Base-by-base conservation (phyloP, 2,888 invertebrate species). In the Lathronympha strigana region DNA sequence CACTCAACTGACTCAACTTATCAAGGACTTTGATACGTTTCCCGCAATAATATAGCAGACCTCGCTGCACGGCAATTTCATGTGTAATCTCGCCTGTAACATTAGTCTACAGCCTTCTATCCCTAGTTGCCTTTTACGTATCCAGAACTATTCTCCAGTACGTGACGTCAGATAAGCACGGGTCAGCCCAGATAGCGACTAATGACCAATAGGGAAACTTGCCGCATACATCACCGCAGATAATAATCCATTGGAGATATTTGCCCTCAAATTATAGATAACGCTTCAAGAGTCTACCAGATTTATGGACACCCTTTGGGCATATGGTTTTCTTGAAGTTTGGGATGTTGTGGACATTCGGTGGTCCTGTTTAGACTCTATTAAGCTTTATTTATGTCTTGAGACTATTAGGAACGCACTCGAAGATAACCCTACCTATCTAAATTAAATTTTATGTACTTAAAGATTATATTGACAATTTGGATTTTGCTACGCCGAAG, bases 181-280 rank as follows among this genome's bases (percentile, higher is more conserved):
- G 64, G 64, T 64, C 64, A 60, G 25, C 51, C 15, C 51, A 53
- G 70, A 71, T 71, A 72, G 62, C 68, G 60, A 62, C 55, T 67
- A 66, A 69, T 68, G 64, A 61, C 68, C 69, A 64, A 69, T 72
- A 63, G 68, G 68, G 70, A 66, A 72, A 72, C 70, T 72, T 73
- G 50, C 63, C 66, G 71, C 66, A 70, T 72, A 71, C 60, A 68
- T 66, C 62, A 63, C 63, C 17, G 33, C 51, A 57, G 66, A 63
- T 61, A 63, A 58, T 62, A 61, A 68, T 63, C 66, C 63, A 50
- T 66, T 63, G 68, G 66, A 66, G 60, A 66, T 66, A 64, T 64
- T 64, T 64, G 58, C 64, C 64, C 64, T 51, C 58, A 60, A 64
- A 64, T 64, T 64, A 64, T 60, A 64, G 64, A 64, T 64, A 64